Evolutionary conservation across 2,888 invertebrate species (phyloP), one percentile per base, ranked within the genome.

Genomic region (Hecatera dysodea): DNA sequence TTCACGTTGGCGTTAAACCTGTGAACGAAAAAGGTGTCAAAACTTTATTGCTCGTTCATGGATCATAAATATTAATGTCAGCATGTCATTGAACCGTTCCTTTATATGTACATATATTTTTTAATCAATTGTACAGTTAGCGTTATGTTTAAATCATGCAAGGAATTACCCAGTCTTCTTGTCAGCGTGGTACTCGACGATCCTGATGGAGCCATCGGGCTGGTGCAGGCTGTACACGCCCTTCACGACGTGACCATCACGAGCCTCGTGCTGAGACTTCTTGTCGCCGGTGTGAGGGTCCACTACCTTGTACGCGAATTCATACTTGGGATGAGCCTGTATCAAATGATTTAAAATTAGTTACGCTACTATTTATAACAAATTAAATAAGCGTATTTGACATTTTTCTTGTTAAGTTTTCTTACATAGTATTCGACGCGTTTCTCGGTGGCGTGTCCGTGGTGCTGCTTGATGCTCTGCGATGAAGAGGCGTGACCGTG

Each of bases 221-320:
- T 82, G 66, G 80, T 95, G 93, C 64, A 96, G 89, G 59, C 92
- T 93, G 89, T 97, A 97, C 82, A 96, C 63, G 50, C 97, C 97
- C 86, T 96, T 95, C 67, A 97, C 97, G 50, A 93, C 95, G 84
- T 97, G 95, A 7, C 97, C 97, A 89, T 96, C 95, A 67, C 95
- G 93, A 75, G 92, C 88, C 87, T 96, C 96, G 61, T 93, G 90
- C 83, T 96, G 96, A 78, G 93, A 93, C 90, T 96, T 96, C 86
- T 94, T 92, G 91, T 96, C 96, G 24, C 96, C 96, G 57, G 96
- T 96, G 85, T 96, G 96, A 6, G 91, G 92, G 80, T 96, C 96
- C 68, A 93, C 91, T 8, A 95, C 95, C 17, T 96, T 95, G 85
- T 96, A 96, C 53, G 93, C 92, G 88, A 95, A 96, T 63, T 95